Evolutionary conservation across 2,797 vertebrate species (phyloP).

Genomic region (Echeneis naucrates): DNA sequence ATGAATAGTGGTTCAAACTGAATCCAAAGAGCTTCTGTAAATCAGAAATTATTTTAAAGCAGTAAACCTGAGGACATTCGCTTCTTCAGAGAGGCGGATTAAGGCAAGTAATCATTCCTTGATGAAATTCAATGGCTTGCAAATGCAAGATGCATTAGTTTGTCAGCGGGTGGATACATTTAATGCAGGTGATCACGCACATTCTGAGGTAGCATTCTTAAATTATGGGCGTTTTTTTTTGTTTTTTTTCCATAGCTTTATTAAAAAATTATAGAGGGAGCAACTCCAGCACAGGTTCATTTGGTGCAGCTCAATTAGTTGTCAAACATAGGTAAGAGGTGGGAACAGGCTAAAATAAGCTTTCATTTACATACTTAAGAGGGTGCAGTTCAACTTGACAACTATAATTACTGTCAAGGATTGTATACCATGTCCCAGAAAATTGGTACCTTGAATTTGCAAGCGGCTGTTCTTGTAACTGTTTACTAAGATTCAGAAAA

Average conservation of each 20-base stretch:
- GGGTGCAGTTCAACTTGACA: slow-evolving; percentile 10
- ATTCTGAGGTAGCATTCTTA: not conserved
- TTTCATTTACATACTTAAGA: slow-evolving; percentile 2
- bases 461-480: not conserved
- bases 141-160: not conserved
- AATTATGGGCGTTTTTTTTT: not conserved
- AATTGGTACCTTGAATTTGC: slow-evolving; percentile 6
- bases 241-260: not conserved
- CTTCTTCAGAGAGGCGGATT: not conserved
- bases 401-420: slow-evolving; percentile 27
- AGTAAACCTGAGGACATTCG: not conserved
- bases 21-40: not conserved
- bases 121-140: not conserved
- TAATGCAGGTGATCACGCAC: not conserved
- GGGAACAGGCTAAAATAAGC: not conserved
- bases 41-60: not conserved
- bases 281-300: not conserved
- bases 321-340: not conserved
- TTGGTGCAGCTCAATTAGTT: not conserved
- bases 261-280: not conserved
- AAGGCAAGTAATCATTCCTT: not conserved
- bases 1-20: not conserved
- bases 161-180: not conserved
- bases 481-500: slow-evolving; percentile 25
- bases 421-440: slow-evolving; percentile 7